Conservation (phyloP, 2,888 invertebrate species). For the Cactoblastis cactorum region DNA sequence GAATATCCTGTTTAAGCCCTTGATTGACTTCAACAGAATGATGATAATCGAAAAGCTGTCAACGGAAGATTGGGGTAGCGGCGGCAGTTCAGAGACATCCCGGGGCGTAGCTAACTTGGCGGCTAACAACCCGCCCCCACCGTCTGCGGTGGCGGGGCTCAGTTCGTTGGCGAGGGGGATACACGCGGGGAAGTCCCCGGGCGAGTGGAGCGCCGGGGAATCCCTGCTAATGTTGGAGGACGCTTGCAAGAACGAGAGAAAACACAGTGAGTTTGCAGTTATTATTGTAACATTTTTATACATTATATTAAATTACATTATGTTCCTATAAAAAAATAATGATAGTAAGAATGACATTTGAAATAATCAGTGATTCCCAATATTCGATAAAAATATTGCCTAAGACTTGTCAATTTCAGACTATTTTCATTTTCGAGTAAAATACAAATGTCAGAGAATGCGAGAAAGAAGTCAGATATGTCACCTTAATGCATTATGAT, state of each 20-base stretch:
- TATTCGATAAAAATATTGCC: no score
- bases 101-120: constrained; percentile 27
- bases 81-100: constrained; percentile 35
- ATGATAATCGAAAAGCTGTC: constrained; percentile 72
- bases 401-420: no score
- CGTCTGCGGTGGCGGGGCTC: not conserved
- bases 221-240: constrained; percentile 72
- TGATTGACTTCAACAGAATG: constrained; percentile 30
- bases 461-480: no score
- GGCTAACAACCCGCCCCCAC: constrained; percentile 21
- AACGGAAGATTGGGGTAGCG: constrained; percentile 55
- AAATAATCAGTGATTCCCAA: no score
- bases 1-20: no score
- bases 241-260: constrained; percentile 70
- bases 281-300: not conserved
- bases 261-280: constrained; percentile 53
- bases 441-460: no score
- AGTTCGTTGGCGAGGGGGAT: constrained; percentile 35
- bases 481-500: no score
- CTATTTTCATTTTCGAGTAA: no score
- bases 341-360: no score
- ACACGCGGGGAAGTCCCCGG: constrained; percentile 69
- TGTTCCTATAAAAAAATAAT: no score
- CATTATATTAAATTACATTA: not conserved
- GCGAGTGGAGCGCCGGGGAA: constrained; percentile 73